phyloP scores from a whole-genome alignment of 2,888 invertebrate species.

The Baccha elongata region DNA sequence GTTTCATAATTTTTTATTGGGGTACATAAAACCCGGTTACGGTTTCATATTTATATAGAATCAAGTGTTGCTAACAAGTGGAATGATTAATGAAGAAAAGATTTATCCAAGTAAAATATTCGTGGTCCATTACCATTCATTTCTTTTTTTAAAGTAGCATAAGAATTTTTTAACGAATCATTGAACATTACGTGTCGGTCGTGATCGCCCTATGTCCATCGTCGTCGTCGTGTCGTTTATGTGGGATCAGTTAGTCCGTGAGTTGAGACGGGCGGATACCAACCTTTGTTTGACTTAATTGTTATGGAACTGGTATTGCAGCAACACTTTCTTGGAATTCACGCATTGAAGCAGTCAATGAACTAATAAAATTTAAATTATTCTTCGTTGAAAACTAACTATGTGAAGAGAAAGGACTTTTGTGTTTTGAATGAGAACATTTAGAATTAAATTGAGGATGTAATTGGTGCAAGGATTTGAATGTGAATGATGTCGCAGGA shows the following conservation, averaged over 20 bases:
- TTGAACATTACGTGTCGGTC: conserved; percentile 45
- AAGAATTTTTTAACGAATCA: conserved; percentile 59
- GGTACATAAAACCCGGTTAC: conserved; percentile 58
- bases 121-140: conserved; percentile 71
- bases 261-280: conserved; percentile 31
- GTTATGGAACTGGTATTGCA: conserved; percentile 67
- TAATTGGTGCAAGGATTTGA: too few species aligned
- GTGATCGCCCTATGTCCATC: background rate
- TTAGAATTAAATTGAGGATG: too few species aligned
- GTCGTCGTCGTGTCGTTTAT: conserved; percentile 34
- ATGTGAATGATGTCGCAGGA: too few species aligned
- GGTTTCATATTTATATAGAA: conserved; percentile 51
- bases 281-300: conserved; percentile 67
- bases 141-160: conserved; percentile 44
- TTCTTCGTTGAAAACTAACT: too few species aligned
- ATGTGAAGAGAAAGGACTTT: too few species aligned
- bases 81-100: conserved; percentile 70
- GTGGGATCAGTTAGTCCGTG: conserved; percentile 44
- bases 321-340: conserved; percentile 60
- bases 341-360: conserved; percentile 60
- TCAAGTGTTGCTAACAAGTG: conserved; percentile 56
- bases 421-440: too few species aligned
- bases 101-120: conserved; percentile 62
- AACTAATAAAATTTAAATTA: conserved; percentile 62
- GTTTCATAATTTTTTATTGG: conserved; percentile 53